Conservation (phyloP, 1,140 invertebrate genomes). For the Eriocheir sinensis region DNA sequence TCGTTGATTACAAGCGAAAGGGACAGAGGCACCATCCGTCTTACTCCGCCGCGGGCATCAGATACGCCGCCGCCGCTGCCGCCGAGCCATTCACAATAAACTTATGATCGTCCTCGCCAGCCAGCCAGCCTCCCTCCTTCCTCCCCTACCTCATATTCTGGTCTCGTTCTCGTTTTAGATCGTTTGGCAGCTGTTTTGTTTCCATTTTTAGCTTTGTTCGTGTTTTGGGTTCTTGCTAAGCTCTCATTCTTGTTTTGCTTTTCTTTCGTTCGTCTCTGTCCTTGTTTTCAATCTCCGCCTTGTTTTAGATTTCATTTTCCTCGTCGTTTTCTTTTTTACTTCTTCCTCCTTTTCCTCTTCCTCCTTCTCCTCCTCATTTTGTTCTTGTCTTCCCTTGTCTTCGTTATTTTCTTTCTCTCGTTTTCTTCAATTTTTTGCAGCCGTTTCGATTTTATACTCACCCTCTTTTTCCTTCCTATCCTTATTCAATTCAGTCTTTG, state of each 20-base stretch:
- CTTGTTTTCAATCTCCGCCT: neutral
- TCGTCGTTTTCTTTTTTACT: neutral
- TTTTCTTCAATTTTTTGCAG: neutral
- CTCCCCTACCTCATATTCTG: too few relatives aligned
- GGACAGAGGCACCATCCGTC: constrained; percentile 51
- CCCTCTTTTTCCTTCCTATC: neutral
- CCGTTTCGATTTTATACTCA: neutral
- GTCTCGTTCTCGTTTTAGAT: too few relatives aligned
- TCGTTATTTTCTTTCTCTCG: neutral
- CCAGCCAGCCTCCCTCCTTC: too few relatives aligned
- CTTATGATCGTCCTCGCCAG: constrained; percentile 17
- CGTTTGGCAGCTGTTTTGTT: too few relatives aligned
- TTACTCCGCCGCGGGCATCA: constrained; percentile 51
- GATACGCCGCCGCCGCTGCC: constrained; percentile 61
- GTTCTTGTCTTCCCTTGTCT: neutral
- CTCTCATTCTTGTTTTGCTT: neutral
- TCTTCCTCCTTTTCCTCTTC: neutral
- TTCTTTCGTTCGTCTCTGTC: neutral
- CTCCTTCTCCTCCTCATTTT: too few relatives aligned
- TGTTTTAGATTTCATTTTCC: neutral
- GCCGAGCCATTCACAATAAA: constrained; percentile 50
- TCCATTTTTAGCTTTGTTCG: too few relatives aligned
- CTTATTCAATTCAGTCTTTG: neutral
- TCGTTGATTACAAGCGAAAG: constrained; percentile 47
- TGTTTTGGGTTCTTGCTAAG: too few relatives aligned